Evolutionary conservation across 1,140 invertebrate species (phyloP), one percentile per base, ranked within the genome.

Genomic region (Drosophila jambulina): DNA sequence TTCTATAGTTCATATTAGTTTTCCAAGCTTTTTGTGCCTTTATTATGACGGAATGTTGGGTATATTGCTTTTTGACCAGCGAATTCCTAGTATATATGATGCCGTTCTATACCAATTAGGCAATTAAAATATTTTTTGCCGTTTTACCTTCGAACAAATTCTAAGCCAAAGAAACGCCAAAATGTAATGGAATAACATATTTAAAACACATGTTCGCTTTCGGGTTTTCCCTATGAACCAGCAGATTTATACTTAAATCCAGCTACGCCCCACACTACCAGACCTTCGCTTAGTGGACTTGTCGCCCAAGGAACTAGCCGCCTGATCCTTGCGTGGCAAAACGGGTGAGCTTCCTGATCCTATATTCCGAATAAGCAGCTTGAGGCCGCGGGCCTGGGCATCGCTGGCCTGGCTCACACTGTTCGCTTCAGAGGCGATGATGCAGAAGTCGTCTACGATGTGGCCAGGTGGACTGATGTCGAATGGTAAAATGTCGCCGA

Each of bases 401-500:
- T 95, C 95, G n/a, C 91, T 90, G 3, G 86, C 87, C 49, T 91
- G 87, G 0, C 74, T 61, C 7, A 93, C 75, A 27, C 77, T 86
- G 23, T 94, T 91, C 42, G 85, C 93, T 94, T 96, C 97, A 91
- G 97, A 96, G 34, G 97, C 97, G 81, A 98, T 97, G 27, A 97
- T 97, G 91, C 97, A 98, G 94, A 98, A 98, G 92, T 98, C 98
- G 93, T 98, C 98, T 87, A 98, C 96, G 15, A 98, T 93, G 53
- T 97, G 97, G 15, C 95, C 85, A 5, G 97, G 95, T 7, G 96
- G 95, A 57, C 95, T 94, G 17, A 95, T 94, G 53, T 95, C 93
- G 65, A 94, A 94, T 34, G 95, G 94, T 88, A 94, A 94, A 10
- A 95, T 94, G 68, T 93, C 94, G 63, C 93, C 94, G 0, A 95